These are phyloP conservation scores for Glossosoma conforme DNA, from an alignment of 1,140 invertebrate genomes.

Conservation along the genomic window DNA sequence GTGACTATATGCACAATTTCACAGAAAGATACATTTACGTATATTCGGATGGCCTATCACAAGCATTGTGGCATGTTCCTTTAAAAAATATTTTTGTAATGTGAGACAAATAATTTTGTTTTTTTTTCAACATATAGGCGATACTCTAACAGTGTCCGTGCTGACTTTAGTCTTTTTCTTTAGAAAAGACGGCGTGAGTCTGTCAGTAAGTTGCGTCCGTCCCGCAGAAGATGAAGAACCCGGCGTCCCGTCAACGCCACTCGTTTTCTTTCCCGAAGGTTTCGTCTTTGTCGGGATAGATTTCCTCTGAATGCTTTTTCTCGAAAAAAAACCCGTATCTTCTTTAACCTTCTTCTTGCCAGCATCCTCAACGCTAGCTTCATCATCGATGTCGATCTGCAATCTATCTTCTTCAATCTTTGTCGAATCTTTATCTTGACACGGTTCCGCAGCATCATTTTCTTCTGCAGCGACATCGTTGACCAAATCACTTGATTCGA, in stretches of 20 bases:
- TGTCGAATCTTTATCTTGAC: too few species aligned
- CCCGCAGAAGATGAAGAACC: conserved; percentile 41
- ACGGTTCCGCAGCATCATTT: conserved; percentile 27
- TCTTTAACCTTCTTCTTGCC: conserved; percentile 30
- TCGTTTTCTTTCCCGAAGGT: conserved; percentile 31
- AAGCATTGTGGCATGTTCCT: too few species aligned
- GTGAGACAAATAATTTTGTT: too few species aligned
- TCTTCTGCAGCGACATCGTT: conserved; percentile 10
- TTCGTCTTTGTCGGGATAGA: conserved; percentile 46
- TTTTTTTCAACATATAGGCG: conserved; percentile 19
- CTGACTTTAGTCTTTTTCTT: conserved; percentile 44
- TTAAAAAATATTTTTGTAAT: too few species aligned
- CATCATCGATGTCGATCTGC: not conserved
- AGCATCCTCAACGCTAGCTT: conserved; percentile 14
- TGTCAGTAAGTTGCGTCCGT: conserved; percentile 39
- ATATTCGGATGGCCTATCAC: too few species aligned
- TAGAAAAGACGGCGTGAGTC: conserved; percentile 43
- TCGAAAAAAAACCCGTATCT: conserved; percentile 41
- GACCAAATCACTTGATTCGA: conserved; percentile 3
- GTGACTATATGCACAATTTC: too few species aligned
- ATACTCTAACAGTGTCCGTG: conserved; percentile 24
- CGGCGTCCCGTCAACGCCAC: conserved; percentile 34
- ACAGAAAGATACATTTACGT: too few species aligned
- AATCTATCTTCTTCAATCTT: too few species aligned
- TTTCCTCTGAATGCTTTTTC: conserved; percentile 43